Evolutionary conservation across 64 coral and sea anemone species (phyloP).

Genomic region (Actinia equina): DNA sequence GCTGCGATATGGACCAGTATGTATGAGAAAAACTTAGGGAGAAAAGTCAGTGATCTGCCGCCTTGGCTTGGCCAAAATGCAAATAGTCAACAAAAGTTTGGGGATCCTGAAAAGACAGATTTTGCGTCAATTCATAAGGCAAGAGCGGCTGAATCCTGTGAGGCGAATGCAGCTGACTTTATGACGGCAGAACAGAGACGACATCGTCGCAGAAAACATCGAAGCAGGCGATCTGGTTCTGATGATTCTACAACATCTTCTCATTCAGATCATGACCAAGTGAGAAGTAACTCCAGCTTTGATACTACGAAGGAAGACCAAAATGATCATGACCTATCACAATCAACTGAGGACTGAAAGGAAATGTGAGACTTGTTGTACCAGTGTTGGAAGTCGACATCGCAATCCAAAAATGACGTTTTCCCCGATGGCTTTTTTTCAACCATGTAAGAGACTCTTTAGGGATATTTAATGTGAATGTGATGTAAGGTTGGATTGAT

Average conservation of each 20-base stretch:
- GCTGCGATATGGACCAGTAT: conserved; percentile 84
- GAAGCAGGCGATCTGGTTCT: neutral
- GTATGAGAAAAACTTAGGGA: conserved; percentile 93
- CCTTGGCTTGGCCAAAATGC: conserved; percentile 58
- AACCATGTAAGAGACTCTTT: no score
- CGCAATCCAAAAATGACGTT: no score
- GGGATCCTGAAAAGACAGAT: conserved; percentile 39
- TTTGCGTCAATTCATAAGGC: conserved; percentile 66
- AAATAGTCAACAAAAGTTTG: conserved; percentile 34
- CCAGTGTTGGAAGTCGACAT: no score
- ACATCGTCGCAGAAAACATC: neutral
- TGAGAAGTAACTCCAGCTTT: neutral
- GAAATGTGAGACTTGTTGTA: neutral
- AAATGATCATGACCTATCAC: neutral
- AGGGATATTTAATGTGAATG: no score
- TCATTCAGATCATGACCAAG: neutral
- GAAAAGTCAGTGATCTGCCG: conserved; percentile 75
- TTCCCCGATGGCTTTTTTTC: no score
- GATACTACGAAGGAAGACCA: neutral
- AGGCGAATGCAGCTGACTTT: neutral
- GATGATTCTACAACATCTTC: neutral
- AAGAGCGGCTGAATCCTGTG: conserved; percentile 40
- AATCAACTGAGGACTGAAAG: neutral
- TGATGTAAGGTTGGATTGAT: no score
- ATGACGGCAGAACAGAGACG: conserved; percentile 15